These are phyloP conservation scores for Heliconius ethilla DNA, from an alignment of 2,888 invertebrate species.

Conservation along the genomic window DNA sequence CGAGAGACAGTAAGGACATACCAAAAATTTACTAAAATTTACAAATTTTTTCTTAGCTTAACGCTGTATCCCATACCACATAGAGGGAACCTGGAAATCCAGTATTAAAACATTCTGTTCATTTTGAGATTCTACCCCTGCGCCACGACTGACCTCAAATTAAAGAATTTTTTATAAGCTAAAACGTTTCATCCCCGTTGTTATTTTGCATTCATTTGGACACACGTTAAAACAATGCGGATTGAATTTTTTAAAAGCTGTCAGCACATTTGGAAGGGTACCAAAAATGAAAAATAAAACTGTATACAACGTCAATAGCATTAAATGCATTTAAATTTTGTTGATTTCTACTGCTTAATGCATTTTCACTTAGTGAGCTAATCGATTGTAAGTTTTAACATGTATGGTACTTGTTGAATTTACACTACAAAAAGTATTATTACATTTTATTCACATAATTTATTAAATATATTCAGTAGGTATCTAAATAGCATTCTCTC, in stretches of 20 bases:
- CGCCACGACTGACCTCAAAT: neutral
- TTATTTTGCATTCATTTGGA: neutral
- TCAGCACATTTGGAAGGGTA: slow-evolving; percentile 37
- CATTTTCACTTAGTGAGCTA: slow-evolving; percentile 71
- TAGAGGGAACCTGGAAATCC: no score
- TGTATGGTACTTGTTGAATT: slow-evolving; percentile 33
- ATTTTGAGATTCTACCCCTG: no score
- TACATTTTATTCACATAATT: slow-evolving; percentile 9
- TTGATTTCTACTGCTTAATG: slow-evolving; percentile 77
- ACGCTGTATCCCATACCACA: no score
- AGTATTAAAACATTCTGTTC: no score
- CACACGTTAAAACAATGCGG: neutral
- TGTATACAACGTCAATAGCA: slow-evolving; percentile 55
- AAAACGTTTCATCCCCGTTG: neutral
- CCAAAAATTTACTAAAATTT: neutral
- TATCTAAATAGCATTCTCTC: neutral
- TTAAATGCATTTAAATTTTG: slow-evolving; percentile 69
- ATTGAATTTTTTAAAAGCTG: slow-evolving; percentile 24
- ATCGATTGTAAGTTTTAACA: slow-evolving; percentile 47
- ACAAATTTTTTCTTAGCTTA: neutral
- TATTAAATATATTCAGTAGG: neutral
- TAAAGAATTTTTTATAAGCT: neutral
- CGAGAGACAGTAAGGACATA: no score
- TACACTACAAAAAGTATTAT: slow-evolving; percentile 19
- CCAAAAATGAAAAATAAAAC: slow-evolving; percentile 41